Evolutionary conservation across 2,888 invertebrate species (phyloP).

Genomic region (Chaitophorus viminalis): DNA sequence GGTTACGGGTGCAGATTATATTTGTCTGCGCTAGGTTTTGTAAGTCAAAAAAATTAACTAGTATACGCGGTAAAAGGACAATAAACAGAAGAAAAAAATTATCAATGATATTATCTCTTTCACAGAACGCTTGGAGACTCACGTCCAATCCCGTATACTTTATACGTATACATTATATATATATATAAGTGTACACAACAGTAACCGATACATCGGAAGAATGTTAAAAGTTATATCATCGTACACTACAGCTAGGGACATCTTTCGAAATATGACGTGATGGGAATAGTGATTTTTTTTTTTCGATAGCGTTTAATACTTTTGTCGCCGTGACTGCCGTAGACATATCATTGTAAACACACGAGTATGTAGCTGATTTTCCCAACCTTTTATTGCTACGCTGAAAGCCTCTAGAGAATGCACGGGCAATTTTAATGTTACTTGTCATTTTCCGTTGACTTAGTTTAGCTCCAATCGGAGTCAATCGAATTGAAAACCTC

Average conservation of each 20-base stretch:
- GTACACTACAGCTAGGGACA: background rate
- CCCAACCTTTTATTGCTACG: background rate
- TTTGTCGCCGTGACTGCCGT: background rate
- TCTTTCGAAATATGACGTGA: conserved; percentile 50
- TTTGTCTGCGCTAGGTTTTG: background rate
- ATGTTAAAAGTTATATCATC: conserved; percentile 41
- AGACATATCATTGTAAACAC: background rate
- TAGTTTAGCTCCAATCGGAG: conserved; percentile 2
- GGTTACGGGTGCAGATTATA: background rate
- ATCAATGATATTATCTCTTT: conserved; percentile 6
- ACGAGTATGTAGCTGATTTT: background rate
- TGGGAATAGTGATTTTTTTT: conserved; percentile 43
- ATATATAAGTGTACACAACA: background rate
- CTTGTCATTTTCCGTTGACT: conserved; percentile 6
- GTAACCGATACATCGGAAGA: conserved; percentile 43
- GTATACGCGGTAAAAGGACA: background rate
- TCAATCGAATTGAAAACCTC: conserved; percentile 26
- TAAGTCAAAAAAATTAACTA: background rate
- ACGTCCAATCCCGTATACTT: background rate
- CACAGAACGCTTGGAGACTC: background rate
- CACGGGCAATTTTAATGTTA: background rate
- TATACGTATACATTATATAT: background rate
- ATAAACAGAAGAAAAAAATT: background rate
- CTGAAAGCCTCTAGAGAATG: background rate
- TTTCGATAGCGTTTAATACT: conserved; percentile 14